Evolutionary conservation across 2,888 invertebrate genomes (phyloP), one percentile per base, ranked within the genome.

Genomic region (Caenorhabditis wallacei): DNA sequence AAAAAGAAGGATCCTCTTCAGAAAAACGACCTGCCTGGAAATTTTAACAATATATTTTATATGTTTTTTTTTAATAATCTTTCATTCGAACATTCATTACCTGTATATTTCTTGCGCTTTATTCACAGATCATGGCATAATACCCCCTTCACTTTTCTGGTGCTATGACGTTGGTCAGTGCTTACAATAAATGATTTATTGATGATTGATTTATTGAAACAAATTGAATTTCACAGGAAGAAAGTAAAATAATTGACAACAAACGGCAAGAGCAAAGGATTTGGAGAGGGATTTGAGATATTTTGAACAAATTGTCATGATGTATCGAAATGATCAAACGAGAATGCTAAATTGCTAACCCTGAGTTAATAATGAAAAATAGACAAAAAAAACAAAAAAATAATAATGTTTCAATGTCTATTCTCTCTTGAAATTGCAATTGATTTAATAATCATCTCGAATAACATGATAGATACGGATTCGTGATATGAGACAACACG

Each of bases 11-110:
- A 11, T 71, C 66, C 16, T 51, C 70, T 11, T 64, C 75, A 11
- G 78, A 82, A 53, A 88, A 85, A 68, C 87, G 90, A 63, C 91
- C 91, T 10, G 91, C 91, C 11, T 91, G 91, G 91, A 90, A 89
- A 79, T 89, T 90, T 57, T 91, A 78, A 89, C 16, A 16, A 18
- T n/a, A 26, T 26, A 13, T 61, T n/a, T 35, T 81, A 64, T 76
- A 66, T 82, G 69, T 51, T 74, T 51, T 69, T 26, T 24, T 72
- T 75, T 24, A 48, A 26, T 24, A 48, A 13, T 30, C 16, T 24
- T 10, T 30, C 53, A 53, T 26, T 59, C 59, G 35, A 64, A 64
- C 13, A 18, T 10, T 37, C 18, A 16, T 63, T 69, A 69, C 78
- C 78, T 78, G 78, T 78, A 78, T 76, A 76, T 76, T 63, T 69